Base-by-base conservation (phyloP, 2,797 vertebrate species). In the Melopsittacus undulatus region DNA sequence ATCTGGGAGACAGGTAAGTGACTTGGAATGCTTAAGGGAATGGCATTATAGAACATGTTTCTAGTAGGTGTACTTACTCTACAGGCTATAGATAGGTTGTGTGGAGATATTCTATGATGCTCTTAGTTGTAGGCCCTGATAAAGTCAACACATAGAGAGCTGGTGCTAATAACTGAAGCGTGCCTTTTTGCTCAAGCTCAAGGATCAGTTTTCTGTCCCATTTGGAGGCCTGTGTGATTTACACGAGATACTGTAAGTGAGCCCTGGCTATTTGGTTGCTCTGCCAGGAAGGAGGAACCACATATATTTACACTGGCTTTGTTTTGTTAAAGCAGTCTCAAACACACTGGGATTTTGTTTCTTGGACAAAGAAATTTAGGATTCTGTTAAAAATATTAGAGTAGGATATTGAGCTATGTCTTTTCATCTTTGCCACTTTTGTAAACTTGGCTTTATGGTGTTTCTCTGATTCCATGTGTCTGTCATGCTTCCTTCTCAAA, bases 81-180 rank as follows among this genome's bases (percentile, higher is more conserved):
- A 11, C 45, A 36, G 24, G 22, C 69, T 87, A 13, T 27, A 40
- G 36, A 11, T n/a, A 32, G 36, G 10, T 68, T 84, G 32, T 1
- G 1, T n/a, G 16, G 54, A 64, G 73, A 36, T 76, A 52, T 18
- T 76, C 32, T 4, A 6, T 62, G 52, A 57, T 49, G 40, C 29
- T 69, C 2, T 56, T 57, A 36, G 42, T 45, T 76, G 24, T 42
- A 61, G 56, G 21, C 0, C 0, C 51, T 0, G 7, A n/a, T 67
- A 22, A 30, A 85, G 51, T 56, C 51, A 70, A 24, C 10, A 7
- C 8, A 4, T 13, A 64, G 29, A 45, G 36, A 84, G 24, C 27
- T 48, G 38, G 27, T 57, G 49, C 23, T 78, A 16, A 16, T 24
- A 40, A 16, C 29, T 70, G 54, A 84, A 77, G 23, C 21, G n/a